Base-by-base conservation (phyloP, 2,888 invertebrate species). In the Digitonthophagus gazella region DNA sequence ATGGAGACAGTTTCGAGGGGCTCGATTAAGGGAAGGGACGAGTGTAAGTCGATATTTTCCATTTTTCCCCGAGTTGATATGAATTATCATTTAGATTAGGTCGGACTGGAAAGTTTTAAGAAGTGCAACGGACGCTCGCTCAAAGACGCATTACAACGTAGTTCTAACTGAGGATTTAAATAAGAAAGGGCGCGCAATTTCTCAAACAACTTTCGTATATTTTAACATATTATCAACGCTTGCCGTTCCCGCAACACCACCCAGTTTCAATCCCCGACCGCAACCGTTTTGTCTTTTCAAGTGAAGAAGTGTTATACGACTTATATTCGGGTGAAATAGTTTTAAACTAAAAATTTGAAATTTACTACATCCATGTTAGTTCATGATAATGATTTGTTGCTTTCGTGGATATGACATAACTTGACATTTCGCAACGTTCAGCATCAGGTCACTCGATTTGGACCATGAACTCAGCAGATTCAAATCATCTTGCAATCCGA, bases 71-170 rank as follows among this genome's bases (percentile, higher is more conserved):
- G 6, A 3, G 61, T 44, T 44, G 28, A 44, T 61, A 61, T 61
- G 61, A 61, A 61, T 61, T 61, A 61, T 61, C 61, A 61, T 61
- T 61, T 61, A 61, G 61, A 61, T 61, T 61, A 61, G 61, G 19
- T 61, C 6, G 61, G 19, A 20, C 61, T 15, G 61, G 61, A 61
- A 61, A 61, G 61, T 61, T 61, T 61, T 19, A 61, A 61, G 61
- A 61, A 61, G n/a, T 61, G 58, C 58, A 58, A 58, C 58, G 16
- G 61, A 20, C 61, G 16, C 15, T 19, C 28, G 18, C 20, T 61
- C 61, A 61, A 61, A 61, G 61, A 61, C 18, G 61, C 20, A 61
- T 19, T 61, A 61, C 61, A 61, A 61, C 20, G 61, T 61, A 61
- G 61, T 61, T 61, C 20, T 61, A 61, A 18, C 61, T 19, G 61